Percentiles rank a stretch among this genome's conserved stretches.
These are phyloP conservation scores for Pelodiscus sinensis DNA, from an alignment of 2,113 vertebrate genomes.

Conservation along the genomic window DNA sequence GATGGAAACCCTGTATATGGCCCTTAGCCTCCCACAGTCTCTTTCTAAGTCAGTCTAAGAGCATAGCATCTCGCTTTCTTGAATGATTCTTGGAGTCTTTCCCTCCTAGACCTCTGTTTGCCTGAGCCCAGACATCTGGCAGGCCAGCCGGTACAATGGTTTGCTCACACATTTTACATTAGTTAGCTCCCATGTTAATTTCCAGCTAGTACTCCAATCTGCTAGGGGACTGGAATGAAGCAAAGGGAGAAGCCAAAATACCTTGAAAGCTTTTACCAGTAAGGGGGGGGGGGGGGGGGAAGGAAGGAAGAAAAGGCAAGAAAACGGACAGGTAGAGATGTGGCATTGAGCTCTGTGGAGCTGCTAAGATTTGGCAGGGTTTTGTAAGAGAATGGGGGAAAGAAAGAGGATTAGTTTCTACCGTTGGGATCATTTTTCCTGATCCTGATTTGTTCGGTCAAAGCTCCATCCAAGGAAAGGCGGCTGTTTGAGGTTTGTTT, in stretches of 20 bases:
- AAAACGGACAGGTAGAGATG: not conserved
- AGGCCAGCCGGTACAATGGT: not conserved
- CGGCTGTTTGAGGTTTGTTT: not conserved
- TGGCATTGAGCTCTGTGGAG: not conserved
- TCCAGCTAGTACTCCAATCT: not conserved
- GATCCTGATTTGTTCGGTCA: not conserved
- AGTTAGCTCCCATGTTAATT: not conserved
- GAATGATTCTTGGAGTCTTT: not conserved
- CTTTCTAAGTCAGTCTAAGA: not conserved
- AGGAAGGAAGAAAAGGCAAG: not conserved
- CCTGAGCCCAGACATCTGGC: not conserved
- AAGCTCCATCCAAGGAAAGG: not conserved
- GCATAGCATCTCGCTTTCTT: not conserved
- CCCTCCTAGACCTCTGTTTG: not conserved
- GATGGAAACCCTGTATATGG: not conserved
- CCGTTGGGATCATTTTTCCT: constrained; percentile 25
- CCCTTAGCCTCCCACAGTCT: not conserved
- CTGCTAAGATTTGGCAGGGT: not conserved
- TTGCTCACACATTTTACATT: not conserved
- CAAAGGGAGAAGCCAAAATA: not conserved
- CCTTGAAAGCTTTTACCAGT: not conserved
- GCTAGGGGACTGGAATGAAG: not conserved
- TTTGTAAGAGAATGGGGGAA: not conserved
- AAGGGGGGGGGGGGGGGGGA: too few species aligned
- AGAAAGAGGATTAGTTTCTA: not conserved